Conservation (phyloP, 2,797 vertebrate genomes). For the Passerculus sandwichensis region DNA sequence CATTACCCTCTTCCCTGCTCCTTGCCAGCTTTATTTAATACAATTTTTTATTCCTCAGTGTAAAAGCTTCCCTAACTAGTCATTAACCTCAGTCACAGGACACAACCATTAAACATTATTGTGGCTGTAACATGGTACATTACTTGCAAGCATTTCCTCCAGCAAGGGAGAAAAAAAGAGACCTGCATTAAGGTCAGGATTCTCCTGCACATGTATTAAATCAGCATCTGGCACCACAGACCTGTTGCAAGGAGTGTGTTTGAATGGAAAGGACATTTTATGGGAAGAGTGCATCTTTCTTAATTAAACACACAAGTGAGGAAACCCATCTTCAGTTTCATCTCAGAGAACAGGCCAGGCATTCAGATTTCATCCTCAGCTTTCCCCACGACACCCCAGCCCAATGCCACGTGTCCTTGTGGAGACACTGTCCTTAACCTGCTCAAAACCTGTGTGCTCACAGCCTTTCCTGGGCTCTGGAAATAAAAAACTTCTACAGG, state of each 20-base stretch:
- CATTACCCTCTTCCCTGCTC: neutral
- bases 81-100: conserved; percentile 60
- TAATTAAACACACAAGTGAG: neutral
- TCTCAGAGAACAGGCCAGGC: neutral
- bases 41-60: neutral
- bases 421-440: neutral
- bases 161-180: neutral
- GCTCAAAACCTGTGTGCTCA: neutral
- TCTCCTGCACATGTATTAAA: neutral
- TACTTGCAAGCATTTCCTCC: conserved; percentile 38
- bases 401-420: fast-evolving
- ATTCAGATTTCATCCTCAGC: neutral
- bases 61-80: conserved; percentile 42
- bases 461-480: neutral
- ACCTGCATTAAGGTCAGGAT: neutral
- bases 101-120: conserved; percentile 54
- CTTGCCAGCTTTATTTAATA: neutral
- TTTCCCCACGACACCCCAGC: neutral
- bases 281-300: neutral
- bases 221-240: neutral
- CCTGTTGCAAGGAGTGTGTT: neutral
- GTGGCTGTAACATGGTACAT: conserved; percentile 55
- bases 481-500: neutral
- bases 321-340: neutral
- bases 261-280: neutral